Conservation (phyloP, 2,797 vertebrate genomes). For the Sebastes nivosus region DNA sequence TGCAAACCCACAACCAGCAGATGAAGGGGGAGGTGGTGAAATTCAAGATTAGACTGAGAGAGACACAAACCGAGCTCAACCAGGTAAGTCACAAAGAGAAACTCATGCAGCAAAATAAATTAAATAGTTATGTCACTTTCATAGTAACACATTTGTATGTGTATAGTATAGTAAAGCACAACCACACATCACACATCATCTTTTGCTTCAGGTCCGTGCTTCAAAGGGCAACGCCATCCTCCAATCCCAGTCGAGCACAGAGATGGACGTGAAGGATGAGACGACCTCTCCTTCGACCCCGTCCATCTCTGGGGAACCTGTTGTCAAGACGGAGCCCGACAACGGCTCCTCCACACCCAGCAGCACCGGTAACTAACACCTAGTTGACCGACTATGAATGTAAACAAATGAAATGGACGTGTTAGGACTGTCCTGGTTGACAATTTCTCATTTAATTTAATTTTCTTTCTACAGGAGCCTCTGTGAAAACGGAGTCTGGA, state of each 20-base stretch:
- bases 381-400: neutral
- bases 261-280: conserved; percentile 91
- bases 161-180: neutral
- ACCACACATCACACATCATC: neutral
- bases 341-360: conserved; percentile 82
- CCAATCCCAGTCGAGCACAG: conserved; percentile 93
- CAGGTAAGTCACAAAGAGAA: conserved; percentile 81
- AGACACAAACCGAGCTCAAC: conserved; percentile 92
- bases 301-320: conserved; percentile 70
- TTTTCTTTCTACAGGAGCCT: conserved; percentile 53
- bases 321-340: conserved; percentile 88
- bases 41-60: conserved; percentile 92
- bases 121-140: neutral
- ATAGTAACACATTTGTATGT: neutral
- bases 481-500: conserved; percentile 79
- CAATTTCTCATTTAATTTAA: neutral
- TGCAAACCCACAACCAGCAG: conserved; percentile 98
- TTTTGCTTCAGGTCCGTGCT: conserved; percentile 82
- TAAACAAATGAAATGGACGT: neutral
- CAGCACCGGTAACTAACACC: conserved; percentile 70
- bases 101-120: neutral
- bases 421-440: neutral
- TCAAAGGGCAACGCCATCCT: conserved; percentile 88
- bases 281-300: conserved; percentile 73
- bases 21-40: conserved; percentile 96